A percentile compares a stretch with the other conserved stretches of the same genome.
Evolutionary conservation across 2,888 invertebrate genomes (phyloP).

Genomic region (Tiphia femorata): DNA sequence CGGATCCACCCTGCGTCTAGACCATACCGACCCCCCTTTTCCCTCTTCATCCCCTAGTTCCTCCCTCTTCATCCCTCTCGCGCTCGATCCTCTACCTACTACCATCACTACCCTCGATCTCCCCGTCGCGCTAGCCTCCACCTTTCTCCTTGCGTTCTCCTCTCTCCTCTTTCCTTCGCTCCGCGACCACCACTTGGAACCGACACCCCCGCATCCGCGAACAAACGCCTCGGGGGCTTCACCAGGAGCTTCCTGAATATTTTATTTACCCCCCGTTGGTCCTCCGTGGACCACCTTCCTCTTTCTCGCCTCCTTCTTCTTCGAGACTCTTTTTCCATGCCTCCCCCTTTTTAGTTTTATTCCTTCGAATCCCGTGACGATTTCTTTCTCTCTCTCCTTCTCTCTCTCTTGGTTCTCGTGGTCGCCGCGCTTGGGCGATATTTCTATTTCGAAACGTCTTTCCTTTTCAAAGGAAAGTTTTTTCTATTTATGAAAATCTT

Average conservation of each 20-base stretch:
- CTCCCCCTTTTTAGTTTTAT: no score
- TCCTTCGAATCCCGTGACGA: background rate
- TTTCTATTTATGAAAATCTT: no score
- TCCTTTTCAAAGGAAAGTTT: no score
- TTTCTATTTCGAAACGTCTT: no score
- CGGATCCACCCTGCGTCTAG: slow-evolving; percentile 36
- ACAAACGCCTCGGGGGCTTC: slow-evolving; percentile 55
- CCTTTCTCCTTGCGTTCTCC: slow-evolving; percentile 14
- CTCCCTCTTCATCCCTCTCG: background rate
- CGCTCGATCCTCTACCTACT: background rate
- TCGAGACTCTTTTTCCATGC: no score
- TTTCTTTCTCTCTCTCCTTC: slow-evolving; percentile 14
- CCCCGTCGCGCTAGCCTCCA: slow-evolving; percentile 1
- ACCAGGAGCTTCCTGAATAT: slow-evolving; percentile 59
- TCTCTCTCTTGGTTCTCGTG: slow-evolving; percentile 1
- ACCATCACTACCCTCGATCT: slow-evolving; percentile 8
- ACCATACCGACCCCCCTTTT: slow-evolving; percentile 23
- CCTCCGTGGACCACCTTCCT: slow-evolving; percentile 1
- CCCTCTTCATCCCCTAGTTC: slow-evolving; percentile 7
- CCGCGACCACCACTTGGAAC: slow-evolving; percentile 32
- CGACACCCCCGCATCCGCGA: slow-evolving; percentile 49
- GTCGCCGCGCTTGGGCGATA: no score
- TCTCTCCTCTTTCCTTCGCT: slow-evolving; percentile 9
- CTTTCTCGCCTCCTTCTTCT: slow-evolving; percentile 12
- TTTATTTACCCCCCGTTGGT: slow-evolving; percentile 55